A percentile compares a stretch with the other conserved stretches of the same genome.
phyloP scores from a whole-genome alignment of 1,140 invertebrate species.

The Drosophila kanapiae region DNA sequence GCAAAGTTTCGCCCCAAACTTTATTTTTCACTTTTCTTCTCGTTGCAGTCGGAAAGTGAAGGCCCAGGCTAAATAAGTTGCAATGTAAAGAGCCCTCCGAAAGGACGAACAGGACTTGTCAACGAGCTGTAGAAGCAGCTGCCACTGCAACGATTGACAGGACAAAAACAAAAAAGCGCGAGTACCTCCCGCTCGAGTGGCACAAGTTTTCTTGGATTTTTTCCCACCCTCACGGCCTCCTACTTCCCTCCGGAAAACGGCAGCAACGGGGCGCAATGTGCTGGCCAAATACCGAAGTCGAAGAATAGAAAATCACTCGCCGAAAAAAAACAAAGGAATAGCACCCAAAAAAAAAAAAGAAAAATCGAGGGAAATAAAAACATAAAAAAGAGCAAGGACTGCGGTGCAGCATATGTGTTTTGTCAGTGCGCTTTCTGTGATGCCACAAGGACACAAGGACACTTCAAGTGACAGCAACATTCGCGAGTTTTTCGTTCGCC shows the following conservation, averaged over 20 bases:
- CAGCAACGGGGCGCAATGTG: slow-evolving; percentile 60
- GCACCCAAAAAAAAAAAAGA: not conserved
- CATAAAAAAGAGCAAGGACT: slow-evolving; percentile 26
- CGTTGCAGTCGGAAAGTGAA: slow-evolving; percentile 64
- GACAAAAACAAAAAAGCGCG: slow-evolving; percentile 68
- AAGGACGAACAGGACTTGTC: slow-evolving; percentile 63
- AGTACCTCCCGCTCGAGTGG: slow-evolving; percentile 56
- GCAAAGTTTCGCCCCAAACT: slow-evolving; percentile 40
- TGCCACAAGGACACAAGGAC: slow-evolving; percentile 75
- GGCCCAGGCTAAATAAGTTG: slow-evolving; percentile 77
- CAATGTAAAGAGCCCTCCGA: slow-evolving; percentile 76
- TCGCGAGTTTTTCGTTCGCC: slow-evolving; percentile 55
- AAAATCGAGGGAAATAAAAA: slow-evolving; percentile 5
- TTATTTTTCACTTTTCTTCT: slow-evolving; percentile 60
- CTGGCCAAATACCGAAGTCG: slow-evolving; percentile 61
- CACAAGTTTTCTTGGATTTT: slow-evolving; percentile 45
- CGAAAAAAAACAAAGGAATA: slow-evolving; percentile 19
- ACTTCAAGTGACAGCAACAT: slow-evolving; percentile 74
- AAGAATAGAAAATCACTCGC: slow-evolving; percentile 49
- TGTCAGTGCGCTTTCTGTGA: slow-evolving; percentile 52
- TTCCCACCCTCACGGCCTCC: slow-evolving; percentile 11
- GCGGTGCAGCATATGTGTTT: slow-evolving; percentile 66
- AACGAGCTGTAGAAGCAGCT: slow-evolving; percentile 43
- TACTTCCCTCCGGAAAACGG: slow-evolving; percentile 20
- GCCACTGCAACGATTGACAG: slow-evolving; percentile 74